Percentiles rank a stretch among this genome's conserved stretches.
Conservation (phyloP, 53 echinoderm and acorn worm species). For the Henricia sp. region DNA sequence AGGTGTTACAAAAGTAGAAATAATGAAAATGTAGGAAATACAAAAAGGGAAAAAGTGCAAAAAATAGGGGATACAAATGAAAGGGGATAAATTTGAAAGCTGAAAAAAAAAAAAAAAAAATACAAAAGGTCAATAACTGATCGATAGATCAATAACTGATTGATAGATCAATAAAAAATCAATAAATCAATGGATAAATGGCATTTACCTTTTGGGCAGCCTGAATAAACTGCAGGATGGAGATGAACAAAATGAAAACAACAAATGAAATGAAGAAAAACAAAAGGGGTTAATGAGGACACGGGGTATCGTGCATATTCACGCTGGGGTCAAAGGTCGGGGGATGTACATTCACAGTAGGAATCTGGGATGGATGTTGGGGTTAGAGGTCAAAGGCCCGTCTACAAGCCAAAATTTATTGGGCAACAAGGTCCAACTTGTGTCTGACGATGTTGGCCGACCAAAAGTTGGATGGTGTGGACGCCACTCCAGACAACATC, state of each 20-base stretch:
- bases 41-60: background rate
- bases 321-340: background rate
- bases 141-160: background rate
- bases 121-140: background rate
- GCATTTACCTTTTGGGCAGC: conserved; percentile 87
- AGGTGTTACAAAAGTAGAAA: too few relatives aligned
- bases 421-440: too few relatives aligned
- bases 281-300: conserved; percentile 8
- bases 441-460: too few relatives aligned
- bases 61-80: background rate
- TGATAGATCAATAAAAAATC: background rate
- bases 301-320: conserved; percentile 17
- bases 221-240: conserved; percentile 75
- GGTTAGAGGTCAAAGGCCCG: too few relatives aligned
- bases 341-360: too few relatives aligned
- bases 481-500: too few relatives aligned
- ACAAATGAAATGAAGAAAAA: conserved; percentile 57
- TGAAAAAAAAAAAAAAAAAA: conserved; percentile 17
- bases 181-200: background rate
- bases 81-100: background rate
- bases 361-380: too few relatives aligned
- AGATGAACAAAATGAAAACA: conserved; percentile 40
- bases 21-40: too few relatives aligned
- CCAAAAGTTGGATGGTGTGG: too few relatives aligned
- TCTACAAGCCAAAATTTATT: too few relatives aligned